Conservation (phyloP, 2,888 invertebrate genomes). For the Drosophila neonasuta region DNA sequence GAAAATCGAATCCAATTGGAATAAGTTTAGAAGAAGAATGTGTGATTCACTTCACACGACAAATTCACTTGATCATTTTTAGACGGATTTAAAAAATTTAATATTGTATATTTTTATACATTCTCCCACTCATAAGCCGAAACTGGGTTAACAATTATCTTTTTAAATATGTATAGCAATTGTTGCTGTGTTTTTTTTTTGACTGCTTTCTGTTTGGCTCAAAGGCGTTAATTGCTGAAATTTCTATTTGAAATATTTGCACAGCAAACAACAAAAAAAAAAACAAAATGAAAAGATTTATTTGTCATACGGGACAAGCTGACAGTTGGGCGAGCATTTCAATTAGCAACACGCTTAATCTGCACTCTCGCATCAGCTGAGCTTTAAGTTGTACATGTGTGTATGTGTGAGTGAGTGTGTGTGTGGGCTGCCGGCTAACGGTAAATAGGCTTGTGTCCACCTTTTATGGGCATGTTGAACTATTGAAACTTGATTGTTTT, state of each 20-base stretch:
- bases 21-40: background rate
- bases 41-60: too few species aligned
- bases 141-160: conserved; percentile 56
- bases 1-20: background rate
- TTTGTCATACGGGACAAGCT: conserved; percentile 15
- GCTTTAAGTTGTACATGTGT: conserved; percentile 6
- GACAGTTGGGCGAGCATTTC: conserved; percentile 49
- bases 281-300: conserved; percentile 1
- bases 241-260: conserved; percentile 40
- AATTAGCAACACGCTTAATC: conserved; percentile 45
- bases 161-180: conserved; percentile 8
- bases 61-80: background rate
- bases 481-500: conserved; percentile 28
- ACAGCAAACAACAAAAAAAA: background rate
- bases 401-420: conserved; percentile 13
- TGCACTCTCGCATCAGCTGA: conserved; percentile 21
- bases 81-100: conserved; percentile 7
- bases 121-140: conserved; percentile 18
- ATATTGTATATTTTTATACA: background rate
- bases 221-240: conserved; percentile 54
- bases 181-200: conserved; percentile 9
- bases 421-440: conserved; percentile 35
- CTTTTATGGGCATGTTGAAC: conserved; percentile 51
- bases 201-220: conserved; percentile 14
- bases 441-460: conserved; percentile 34